Conservation (phyloP, 2,888 invertebrate genomes). For the Spodoptera exigua region DNA sequence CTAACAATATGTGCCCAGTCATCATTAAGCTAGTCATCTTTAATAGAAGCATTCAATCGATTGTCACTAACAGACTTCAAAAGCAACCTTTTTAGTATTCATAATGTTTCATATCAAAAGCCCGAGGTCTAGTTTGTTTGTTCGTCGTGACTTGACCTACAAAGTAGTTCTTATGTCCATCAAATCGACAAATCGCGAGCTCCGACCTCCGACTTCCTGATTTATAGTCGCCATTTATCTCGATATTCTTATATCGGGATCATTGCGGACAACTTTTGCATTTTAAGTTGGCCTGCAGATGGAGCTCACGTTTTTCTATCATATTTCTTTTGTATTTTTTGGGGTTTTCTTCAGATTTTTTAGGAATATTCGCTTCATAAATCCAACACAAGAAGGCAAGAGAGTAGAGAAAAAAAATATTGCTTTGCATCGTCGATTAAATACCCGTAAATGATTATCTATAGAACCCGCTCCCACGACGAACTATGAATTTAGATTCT, state of each 20-base stretch:
- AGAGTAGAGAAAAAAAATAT: too few relatives aligned
- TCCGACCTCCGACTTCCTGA: slow-evolving; percentile 73
- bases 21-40: neutral
- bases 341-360: neutral
- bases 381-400: neutral
- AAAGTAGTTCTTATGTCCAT: slow-evolving; percentile 66
- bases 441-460: too few relatives aligned
- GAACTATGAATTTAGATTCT: too few relatives aligned
- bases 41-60: slow-evolving; percentile 4
- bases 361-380: too few relatives aligned
- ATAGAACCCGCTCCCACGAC: too few relatives aligned
- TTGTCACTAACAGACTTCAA: slow-evolving; percentile 12
- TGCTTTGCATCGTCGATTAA: too few relatives aligned
- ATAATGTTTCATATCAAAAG: slow-evolving; percentile 63
- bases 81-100: slow-evolving; percentile 62
- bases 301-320: slow-evolving; percentile 12
- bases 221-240: slow-evolving; percentile 81
- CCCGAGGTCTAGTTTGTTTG: slow-evolving; percentile 55
- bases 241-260: slow-evolving; percentile 68
- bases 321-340: neutral
- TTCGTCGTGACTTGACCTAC: slow-evolving; percentile 69
- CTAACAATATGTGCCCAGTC: neutral
- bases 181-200: slow-evolving; percentile 75
- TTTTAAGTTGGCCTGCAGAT: slow-evolving; percentile 15
- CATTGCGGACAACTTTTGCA: slow-evolving; percentile 57